phyloP scores from a whole-genome alignment of 2,797 vertebrate genomes.

The Ctenopoma multispine region DNA sequence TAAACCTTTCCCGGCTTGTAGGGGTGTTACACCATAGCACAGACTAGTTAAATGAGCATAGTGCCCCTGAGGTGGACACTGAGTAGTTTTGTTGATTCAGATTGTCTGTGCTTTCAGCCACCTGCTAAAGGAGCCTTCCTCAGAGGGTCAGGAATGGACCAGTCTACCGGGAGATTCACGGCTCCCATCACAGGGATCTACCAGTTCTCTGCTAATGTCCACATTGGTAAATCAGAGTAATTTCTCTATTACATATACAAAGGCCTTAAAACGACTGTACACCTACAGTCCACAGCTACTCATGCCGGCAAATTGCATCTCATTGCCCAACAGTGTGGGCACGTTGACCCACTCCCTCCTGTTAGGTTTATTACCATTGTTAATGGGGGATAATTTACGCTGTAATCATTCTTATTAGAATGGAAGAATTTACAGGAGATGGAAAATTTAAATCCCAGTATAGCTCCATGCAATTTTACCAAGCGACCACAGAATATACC shows the following conservation, averaged over 20 bases:
- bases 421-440: not conserved
- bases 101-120: constrained; percentile 81
- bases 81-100: not conserved
- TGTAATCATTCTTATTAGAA: no score
- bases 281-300: not conserved
- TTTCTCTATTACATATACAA: constrained; percentile 12
- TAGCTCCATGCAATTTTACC: not conserved
- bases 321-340: not conserved
- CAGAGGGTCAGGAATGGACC: constrained; percentile 90
- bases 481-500: no score
- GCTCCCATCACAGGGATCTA: constrained; percentile 93
- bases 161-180: constrained; percentile 93
- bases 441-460: not conserved
- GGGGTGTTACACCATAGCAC: no score
- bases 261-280: constrained; percentile 15
- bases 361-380: constrained; percentile 4
- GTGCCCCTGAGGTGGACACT: not conserved
- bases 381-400: not conserved
- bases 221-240: constrained; percentile 87
- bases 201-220: constrained; percentile 95
- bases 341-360: constrained; percentile 7
- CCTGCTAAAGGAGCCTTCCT: constrained; percentile 94
- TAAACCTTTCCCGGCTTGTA: no score
- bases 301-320: constrained; percentile 2
- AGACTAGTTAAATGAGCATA: no score